Evolutionary conservation across 1,140 invertebrate genomes (phyloP).

Genomic region (Tetramorium simillimum): DNA sequence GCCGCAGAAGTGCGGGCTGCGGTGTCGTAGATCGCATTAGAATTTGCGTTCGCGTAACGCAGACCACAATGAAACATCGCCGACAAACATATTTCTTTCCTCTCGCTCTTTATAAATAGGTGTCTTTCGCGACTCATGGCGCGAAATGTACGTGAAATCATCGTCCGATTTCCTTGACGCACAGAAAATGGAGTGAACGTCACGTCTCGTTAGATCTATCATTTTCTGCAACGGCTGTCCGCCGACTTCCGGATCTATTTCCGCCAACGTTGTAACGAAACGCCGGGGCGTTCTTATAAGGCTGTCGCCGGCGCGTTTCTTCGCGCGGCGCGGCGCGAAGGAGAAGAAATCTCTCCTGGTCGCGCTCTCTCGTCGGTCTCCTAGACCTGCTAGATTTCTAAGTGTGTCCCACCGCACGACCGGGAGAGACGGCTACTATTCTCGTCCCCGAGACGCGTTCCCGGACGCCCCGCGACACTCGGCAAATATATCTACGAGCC

Average conservation of each 20-base stretch:
- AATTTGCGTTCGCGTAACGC: conserved; percentile 61
- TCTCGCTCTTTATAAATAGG: background rate
- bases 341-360: background rate
- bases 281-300: background rate
- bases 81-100: background rate
- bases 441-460: conserved; percentile 75
- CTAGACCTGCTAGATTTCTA: conserved; percentile 64
- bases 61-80: background rate
- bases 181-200: background rate
- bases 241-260: conserved; percentile 28
- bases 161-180: background rate
- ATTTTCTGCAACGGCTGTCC: background rate
- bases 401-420: conserved; percentile 66
- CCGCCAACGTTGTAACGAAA: background rate
- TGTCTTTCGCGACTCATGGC: background rate
- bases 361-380: conserved; percentile 2
- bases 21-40: conserved; percentile 64
- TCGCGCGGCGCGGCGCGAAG: conserved; percentile 33
- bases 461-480: conserved; percentile 75
- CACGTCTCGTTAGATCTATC: background rate
- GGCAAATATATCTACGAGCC: conserved; percentile 81
- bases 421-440: conserved; percentile 79
- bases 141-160: background rate
- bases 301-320: background rate
- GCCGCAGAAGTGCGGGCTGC: conserved; percentile 41